Base-by-base conservation (phyloP, 2,888 invertebrate species). In the Pammene fasciana region DNA sequence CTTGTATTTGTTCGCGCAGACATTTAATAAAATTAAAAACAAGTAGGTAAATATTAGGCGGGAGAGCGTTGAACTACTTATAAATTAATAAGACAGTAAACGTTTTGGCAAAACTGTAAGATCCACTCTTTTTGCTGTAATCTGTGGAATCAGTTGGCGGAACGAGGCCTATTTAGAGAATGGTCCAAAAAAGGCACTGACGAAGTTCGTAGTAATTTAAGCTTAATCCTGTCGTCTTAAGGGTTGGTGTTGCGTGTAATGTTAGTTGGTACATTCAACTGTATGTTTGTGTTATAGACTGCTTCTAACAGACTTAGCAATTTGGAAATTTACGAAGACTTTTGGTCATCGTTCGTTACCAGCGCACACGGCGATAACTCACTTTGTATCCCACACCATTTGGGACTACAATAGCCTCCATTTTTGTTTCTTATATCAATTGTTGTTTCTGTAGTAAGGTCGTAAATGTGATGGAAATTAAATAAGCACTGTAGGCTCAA, bases 101-200 rank as follows among this genome's bases (percentile, higher is more conserved):
- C 65, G 73, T 57, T 74, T 77, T 76, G 72, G 71, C 72, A 72
- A 75, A 75, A 74, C 74, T 65, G 71, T 73, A 70, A 65, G 61
- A 65, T 66, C 76, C 75, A 70, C 72, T 68, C 64, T 82, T 85
- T 81, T 85, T 86, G 82, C 80, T 76, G 78, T 78, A 81, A 84
- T 84, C 81, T 82, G 77, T 77, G 74, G 77, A 82, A 78, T 81
- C 79, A 82, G 77, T 80, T 78, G 75, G 82, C 79, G 85, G 82
- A 85, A 86, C 84, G 71, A 46, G 16, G 43, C 62, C 57, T 61
- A 68, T 71, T 65, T 68, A 50, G 55, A 61, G 46, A 26, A 52
- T 45, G 46, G 64, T 64, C 45, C 62, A 41, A 65, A 67, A 66
- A 65, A 52, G 16, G n/a, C 26, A 10, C 52, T 54, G 34, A n/a